phyloP scores from a whole-genome alignment of 2,113 vertebrate genomes.

The Taurulus bubalis region DNA sequence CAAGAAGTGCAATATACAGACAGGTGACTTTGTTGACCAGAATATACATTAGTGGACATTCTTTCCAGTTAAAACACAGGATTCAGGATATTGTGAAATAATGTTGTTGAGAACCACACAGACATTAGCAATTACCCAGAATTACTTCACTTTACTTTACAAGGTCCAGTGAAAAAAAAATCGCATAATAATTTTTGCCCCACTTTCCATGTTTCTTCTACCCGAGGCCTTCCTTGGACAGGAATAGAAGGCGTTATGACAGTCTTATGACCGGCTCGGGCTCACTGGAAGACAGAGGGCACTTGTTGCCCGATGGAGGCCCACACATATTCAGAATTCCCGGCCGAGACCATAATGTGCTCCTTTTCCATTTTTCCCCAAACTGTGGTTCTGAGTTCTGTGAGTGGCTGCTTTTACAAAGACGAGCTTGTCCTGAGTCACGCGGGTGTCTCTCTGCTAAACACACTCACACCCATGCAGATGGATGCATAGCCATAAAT shows the following conservation, averaged over 20 bases:
- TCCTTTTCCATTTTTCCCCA: slow-evolving; percentile 52
- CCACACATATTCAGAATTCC: slow-evolving; percentile 73
- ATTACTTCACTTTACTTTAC: neutral
- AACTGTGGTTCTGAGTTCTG: slow-evolving; percentile 58
- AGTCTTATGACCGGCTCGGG: slow-evolving; percentile 60
- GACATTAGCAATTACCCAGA: neutral
- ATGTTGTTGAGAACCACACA: neutral
- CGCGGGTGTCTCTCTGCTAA: slow-evolving; percentile 45
- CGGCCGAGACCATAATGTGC: slow-evolving; percentile 55
- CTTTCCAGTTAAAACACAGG: neutral
- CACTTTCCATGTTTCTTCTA: neutral
- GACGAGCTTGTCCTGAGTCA: slow-evolving; percentile 61
- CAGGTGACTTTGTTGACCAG: neutral
- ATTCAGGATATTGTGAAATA: neutral
- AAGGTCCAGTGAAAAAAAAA: slow-evolving; percentile 1
- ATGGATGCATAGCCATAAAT: slow-evolving; percentile 59
- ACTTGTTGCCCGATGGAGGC: slow-evolving; percentile 68
- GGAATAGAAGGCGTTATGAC: slow-evolving; percentile 57
- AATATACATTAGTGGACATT: neutral
- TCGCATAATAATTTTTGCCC: neutral
- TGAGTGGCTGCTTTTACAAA: slow-evolving; percentile 62
- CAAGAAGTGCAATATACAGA: neutral
- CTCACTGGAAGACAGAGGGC: slow-evolving; percentile 66
- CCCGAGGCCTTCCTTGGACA: slow-evolving; percentile 1
- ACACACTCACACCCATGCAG: slow-evolving; percentile 61